These are phyloP conservation scores for Leuciscus waleckii DNA, from an alignment of 2,797 vertebrate genomes.

Conservation along the genomic window DNA sequence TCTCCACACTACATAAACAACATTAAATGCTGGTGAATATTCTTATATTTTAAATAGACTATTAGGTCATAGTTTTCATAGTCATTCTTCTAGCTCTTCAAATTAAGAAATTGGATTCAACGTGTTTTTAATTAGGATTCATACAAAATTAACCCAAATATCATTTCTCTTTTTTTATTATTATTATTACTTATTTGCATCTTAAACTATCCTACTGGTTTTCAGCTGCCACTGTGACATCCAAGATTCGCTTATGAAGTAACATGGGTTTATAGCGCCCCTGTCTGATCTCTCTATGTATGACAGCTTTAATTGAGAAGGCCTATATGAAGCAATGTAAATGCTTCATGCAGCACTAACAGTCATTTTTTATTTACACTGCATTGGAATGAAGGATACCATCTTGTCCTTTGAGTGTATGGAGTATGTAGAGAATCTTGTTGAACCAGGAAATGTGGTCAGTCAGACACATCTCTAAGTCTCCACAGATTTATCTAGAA, in stretches of 20 bases:
- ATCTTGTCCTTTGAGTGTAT: neutral
- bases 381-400: neutral
- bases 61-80: neutral
- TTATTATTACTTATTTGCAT: neutral
- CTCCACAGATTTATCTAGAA: neutral
- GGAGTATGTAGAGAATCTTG: neutral
- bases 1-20: neutral
- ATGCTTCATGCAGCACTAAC: neutral
- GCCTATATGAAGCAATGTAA: neutral
- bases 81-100: neutral
- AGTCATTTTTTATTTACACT: slow-evolving; percentile 5
- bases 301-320: slow-evolving; percentile 11
- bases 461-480: neutral
- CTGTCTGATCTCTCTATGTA: neutral
- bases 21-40: neutral
- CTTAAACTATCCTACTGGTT: neutral
- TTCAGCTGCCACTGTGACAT: neutral
- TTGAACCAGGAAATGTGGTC: neutral
- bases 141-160: neutral
- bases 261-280: neutral
- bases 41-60: neutral
- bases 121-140: neutral
- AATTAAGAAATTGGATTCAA: neutral
- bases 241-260: neutral
- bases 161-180: neutral